phyloP scores from a whole-genome alignment of 2,797 vertebrate species.

The Selene dorsalis region DNA sequence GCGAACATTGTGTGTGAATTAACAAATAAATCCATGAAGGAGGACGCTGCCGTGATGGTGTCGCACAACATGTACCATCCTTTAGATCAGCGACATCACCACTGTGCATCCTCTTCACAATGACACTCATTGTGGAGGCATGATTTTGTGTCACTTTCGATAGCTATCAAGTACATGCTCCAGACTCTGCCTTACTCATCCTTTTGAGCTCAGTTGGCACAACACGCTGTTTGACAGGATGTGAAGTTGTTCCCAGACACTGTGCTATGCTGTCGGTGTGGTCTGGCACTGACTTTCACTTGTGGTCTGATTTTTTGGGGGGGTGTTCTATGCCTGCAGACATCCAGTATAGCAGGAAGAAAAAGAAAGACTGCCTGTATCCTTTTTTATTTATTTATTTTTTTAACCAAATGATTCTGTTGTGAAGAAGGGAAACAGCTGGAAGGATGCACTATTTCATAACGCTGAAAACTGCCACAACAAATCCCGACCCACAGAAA shows the following conservation, averaged over 20 bases:
- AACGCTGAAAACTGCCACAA: slow-evolving; percentile 19
- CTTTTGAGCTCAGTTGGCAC: slow-evolving; percentile 44
- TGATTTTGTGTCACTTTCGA: slow-evolving; percentile 49
- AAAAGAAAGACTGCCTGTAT: slow-evolving; percentile 29
- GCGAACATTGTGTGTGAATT: slow-evolving; percentile 9
- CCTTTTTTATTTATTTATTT: not conserved
- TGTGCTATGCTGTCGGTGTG: slow-evolving; percentile 52
- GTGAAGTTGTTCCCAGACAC: slow-evolving; percentile 50
- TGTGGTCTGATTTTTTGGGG: slow-evolving; percentile 53
- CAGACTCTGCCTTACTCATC: slow-evolving; percentile 42
- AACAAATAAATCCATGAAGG: not conserved
- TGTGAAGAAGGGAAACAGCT: not conserved
- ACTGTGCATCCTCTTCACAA: slow-evolving; percentile 34
- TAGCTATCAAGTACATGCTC: slow-evolving; percentile 48
- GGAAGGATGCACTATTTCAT: not conserved
- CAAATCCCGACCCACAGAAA: slow-evolving; percentile 20
- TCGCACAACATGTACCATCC: slow-evolving; percentile 21
- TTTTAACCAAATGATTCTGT: slow-evolving; percentile 11
- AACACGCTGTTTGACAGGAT: slow-evolving; percentile 61
- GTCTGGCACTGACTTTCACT: slow-evolving; percentile 53
- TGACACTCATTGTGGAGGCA: slow-evolving; percentile 30
- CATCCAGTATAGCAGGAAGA: slow-evolving; percentile 25
- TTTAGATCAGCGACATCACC: slow-evolving; percentile 28
- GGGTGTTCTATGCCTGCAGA: slow-evolving; percentile 50
- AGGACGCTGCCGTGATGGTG: not conserved